Conservation (phyloP, 2,888 invertebrate species). For the Idaea dimidiata region DNA sequence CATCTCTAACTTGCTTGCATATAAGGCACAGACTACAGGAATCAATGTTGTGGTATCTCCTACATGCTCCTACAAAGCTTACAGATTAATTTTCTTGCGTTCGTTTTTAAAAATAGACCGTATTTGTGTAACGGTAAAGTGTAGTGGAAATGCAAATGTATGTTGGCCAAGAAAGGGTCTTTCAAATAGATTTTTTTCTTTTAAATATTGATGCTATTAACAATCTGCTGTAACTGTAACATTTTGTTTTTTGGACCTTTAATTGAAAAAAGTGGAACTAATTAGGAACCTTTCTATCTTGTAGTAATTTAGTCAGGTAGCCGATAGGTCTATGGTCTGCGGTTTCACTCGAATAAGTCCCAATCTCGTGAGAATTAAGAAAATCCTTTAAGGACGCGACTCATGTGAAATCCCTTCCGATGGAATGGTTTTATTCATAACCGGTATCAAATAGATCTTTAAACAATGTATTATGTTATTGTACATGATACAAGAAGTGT, state of each 20-base stretch:
- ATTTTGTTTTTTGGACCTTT: neutral
- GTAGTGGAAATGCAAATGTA: neutral
- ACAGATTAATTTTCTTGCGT: neutral
- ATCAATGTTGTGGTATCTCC: neutral
- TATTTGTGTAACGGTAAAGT: neutral
- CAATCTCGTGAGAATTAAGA: no score
- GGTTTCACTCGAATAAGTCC: no score
- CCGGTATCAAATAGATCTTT: no score
- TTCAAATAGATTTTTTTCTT: neutral
- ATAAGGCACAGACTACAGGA: neutral
- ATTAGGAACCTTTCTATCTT: neutral
- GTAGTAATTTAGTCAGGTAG: no score
- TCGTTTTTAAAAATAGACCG: neutral
- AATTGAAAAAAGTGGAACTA: neutral
- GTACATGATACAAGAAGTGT: no score
- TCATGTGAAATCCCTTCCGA: no score
- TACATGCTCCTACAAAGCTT: neutral
- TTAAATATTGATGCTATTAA: neutral
- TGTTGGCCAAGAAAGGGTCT: neutral
- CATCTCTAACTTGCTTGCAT: neutral
- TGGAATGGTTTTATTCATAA: no score
- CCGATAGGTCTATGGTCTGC: no score
- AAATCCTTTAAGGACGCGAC: no score
- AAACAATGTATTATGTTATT: no score
- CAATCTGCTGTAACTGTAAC: neutral